Conservation (phyloP, 2,113 vertebrate genomes). For the Callipepla squamata region DNA sequence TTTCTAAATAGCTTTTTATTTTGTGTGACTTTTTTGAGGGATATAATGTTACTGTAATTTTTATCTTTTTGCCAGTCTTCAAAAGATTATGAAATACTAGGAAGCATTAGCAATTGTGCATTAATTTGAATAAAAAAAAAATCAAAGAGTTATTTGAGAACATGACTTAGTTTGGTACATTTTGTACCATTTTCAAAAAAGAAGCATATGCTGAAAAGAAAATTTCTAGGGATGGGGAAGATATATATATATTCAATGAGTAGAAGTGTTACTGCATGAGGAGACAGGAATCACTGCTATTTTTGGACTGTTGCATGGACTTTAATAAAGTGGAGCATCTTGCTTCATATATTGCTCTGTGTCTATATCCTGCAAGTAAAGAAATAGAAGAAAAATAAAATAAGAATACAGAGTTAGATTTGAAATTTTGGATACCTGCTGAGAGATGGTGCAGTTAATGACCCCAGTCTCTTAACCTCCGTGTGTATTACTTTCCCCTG, state of each 20-base stretch:
- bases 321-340: not conserved
- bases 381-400: not conserved
- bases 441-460: not conserved
- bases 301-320: not conserved
- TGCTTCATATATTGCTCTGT: not conserved
- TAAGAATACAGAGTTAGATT: not conserved
- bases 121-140: conserved; percentile 32
- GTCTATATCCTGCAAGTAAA: not conserved
- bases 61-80: not conserved
- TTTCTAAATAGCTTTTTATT: not conserved
- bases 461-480: not conserved
- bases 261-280: not conserved
- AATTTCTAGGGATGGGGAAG: not conserved
- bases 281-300: not conserved
- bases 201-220: not conserved
- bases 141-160: not conserved
- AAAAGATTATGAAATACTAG: not conserved
- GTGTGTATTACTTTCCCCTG: not conserved
- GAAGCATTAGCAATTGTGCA: not conserved
- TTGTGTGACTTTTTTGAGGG: not conserved
- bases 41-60: not conserved
- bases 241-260: not conserved
- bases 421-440: not conserved
- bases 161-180: not conserved
- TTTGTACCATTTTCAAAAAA: conserved; percentile 9